These are phyloP conservation scores for Melanotaenia maccullochi DNA, from an alignment of 2,797 vertebrate genomes.

Conservation along the genomic window DNA sequence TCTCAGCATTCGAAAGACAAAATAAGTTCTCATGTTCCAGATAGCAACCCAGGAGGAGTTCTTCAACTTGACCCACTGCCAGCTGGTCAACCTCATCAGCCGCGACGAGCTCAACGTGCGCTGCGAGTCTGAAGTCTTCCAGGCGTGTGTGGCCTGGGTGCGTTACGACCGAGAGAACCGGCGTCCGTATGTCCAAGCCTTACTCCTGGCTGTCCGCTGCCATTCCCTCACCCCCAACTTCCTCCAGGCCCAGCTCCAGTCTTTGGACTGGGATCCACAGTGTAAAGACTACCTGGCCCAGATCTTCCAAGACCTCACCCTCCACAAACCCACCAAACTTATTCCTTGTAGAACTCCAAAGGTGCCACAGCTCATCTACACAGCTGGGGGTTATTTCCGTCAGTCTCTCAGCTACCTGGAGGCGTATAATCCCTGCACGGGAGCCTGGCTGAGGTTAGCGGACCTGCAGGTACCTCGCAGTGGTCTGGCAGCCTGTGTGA, in stretches of 20 bases:
- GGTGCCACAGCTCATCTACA: slow-evolving; percentile 93
- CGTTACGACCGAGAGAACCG: slow-evolving; percentile 90
- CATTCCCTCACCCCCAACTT: slow-evolving; percentile 94
- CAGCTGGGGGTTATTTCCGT: slow-evolving; percentile 90
- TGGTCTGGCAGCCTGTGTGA: slow-evolving; percentile 90
- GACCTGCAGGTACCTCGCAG: slow-evolving; percentile 92
- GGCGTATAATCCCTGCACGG: slow-evolving; percentile 87
- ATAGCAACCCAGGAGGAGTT: slow-evolving; percentile 95
- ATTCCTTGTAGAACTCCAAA: slow-evolving; percentile 88
- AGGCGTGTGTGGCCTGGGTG: slow-evolving; percentile 95
- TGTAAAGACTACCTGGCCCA: slow-evolving; percentile 93
- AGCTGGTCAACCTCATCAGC: slow-evolving; percentile 93
- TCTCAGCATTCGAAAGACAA: background rate
- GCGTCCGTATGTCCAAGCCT: slow-evolving; percentile 89
- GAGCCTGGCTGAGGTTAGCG: slow-evolving; percentile 87
- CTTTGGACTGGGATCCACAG: slow-evolving; percentile 88
- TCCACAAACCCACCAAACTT: slow-evolving; percentile 88
- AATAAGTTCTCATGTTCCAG: slow-evolving; percentile 61
- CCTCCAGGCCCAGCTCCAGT: slow-evolving; percentile 93
- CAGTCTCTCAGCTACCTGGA: slow-evolving; percentile 92
- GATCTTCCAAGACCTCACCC: slow-evolving; percentile 94
- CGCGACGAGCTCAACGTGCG: slow-evolving; percentile 96
- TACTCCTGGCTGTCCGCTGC: slow-evolving; percentile 94
- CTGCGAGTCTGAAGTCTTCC: slow-evolving; percentile 96
- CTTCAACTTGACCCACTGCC: slow-evolving; percentile 94